Base-by-base conservation (phyloP, 2,888 invertebrate species). In the Leucozona laternaria region DNA sequence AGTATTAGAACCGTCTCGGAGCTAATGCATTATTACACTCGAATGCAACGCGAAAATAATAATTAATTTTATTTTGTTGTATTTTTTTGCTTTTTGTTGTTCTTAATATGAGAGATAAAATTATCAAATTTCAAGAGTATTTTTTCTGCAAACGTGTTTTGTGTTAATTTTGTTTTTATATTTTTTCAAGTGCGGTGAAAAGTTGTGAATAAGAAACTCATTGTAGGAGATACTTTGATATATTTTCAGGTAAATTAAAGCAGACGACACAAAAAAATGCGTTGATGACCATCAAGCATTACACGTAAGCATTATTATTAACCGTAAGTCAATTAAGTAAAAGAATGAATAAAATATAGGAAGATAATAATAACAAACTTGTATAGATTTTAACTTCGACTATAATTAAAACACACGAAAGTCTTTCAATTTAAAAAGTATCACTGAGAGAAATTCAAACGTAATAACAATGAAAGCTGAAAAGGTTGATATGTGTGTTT, bases 1-100 rank as follows among this genome's bases (percentile, higher is more conserved):
- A 68, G 76, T 77, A 57, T 25, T 70, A 64, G 64, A 81, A 77
- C 40, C 70, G 71, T 81, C 64, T 57, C 64, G 48, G 64, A 77
- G 70, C 53, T 34, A 70, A 68, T 76, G 70, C 62, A 70, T 76
- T 62, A 60, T 37, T 37, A 22, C 15, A 77, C 70, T 64, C 76
- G 62, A 76, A 70, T 76, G 55, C 62, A 75, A 28, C 25, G 55
- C 22, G 55, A 57, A 70, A 22, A 37, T 34, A 62, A n/a, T 45
- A 60, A 53, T 53, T 53, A 3, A 25, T 48, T 28, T 64, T 45
- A 64, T 40, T 7, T 31, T 31, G 0, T 31, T 31, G n/a, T 31
- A 25, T 4, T n/a, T 43, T 43, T 25, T 62, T 57, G 53, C n/a
- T n/a, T 1, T 4, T 28, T 31, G 13, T 55, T 55, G 28, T 31